These are phyloP conservation scores for Cetoscarus ocellatus DNA, from an alignment of 2,797 vertebrate genomes.

Conservation along the genomic window DNA sequence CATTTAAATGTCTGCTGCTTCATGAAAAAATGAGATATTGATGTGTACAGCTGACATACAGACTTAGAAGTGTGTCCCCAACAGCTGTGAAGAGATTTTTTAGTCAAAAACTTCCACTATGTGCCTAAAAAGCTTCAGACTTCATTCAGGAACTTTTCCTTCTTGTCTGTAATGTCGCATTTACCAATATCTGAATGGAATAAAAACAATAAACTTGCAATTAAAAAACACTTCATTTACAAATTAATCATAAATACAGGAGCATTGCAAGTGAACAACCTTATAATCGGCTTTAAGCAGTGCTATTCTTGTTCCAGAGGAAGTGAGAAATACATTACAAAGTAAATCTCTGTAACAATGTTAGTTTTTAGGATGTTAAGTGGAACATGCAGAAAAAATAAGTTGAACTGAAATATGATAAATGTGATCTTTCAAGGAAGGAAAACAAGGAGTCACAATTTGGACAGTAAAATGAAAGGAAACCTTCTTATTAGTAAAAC, in stretches of 20 bases:
- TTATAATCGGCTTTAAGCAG: conserved; percentile 9
- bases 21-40: conserved; percentile 62
- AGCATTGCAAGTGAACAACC: conserved; percentile 19
- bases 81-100: conserved; percentile 40
- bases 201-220: conserved; percentile 19
- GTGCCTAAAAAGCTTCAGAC: conserved; percentile 19
- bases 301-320: conserved; percentile 18
- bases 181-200: not conserved
- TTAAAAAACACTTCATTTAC: conserved; percentile 1
- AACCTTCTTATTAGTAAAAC: not conserved
- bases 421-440: conserved; percentile 1
- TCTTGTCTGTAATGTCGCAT: conserved; percentile 26
- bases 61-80: conserved; percentile 39
- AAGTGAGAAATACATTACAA: conserved; percentile 27
- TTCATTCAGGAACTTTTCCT: conserved; percentile 28
- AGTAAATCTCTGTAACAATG: conserved; percentile 25
- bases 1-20: conserved; percentile 53
- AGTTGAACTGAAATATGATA: not conserved
- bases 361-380: conserved; percentile 18
- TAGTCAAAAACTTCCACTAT: conserved; percentile 27
- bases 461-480: not conserved
- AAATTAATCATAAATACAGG: conserved; percentile 1
- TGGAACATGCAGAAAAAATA: conserved; percentile 14
- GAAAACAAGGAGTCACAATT: not conserved
- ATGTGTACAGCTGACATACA: conserved; percentile 46